Evolutionary conservation across 2,888 invertebrate species (phyloP).

Genomic region (Halictus ligatus): DNA sequence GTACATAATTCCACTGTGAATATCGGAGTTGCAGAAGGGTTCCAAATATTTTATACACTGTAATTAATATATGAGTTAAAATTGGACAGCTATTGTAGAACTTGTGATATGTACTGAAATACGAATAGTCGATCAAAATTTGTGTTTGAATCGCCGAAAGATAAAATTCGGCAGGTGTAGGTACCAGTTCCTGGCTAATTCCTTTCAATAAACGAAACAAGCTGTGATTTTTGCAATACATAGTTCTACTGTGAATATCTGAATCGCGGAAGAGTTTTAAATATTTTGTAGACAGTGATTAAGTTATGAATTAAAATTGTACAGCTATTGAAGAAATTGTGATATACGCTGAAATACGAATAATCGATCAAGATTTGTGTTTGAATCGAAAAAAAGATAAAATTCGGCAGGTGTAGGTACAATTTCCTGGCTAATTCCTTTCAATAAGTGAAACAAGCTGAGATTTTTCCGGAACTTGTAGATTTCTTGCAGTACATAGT

Average conservation of each 20-base stretch:
- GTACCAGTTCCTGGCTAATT: too few species aligned
- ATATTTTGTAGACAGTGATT: neutral
- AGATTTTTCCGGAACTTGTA: neutral
- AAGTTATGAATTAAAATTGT: neutral
- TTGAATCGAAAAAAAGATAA: neutral
- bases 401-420: neutral
- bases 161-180: too few species aligned
- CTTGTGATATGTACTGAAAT: too few species aligned
- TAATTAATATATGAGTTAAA: too few species aligned
- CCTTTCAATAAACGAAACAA: too few species aligned
- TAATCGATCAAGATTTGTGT: neutral
- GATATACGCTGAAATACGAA: neutral
- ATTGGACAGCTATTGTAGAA: too few species aligned
- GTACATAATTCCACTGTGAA: too few species aligned
- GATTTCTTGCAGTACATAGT: neutral
- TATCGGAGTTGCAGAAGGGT: too few species aligned
- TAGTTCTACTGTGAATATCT: neutral
- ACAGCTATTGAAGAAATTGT: neutral
- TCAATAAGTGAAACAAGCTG: neutral
- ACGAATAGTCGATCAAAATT: too few species aligned
- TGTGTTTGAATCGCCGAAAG: too few species aligned
- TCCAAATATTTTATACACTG: too few species aligned
- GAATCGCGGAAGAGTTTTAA: neutral
- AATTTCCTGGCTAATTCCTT: neutral
- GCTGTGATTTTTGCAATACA: too few species aligned